Evolutionary conservation across 1,140 invertebrate species (phyloP), one percentile per base, ranked within the genome.

Genomic region (Drosophila bipectinata): DNA sequence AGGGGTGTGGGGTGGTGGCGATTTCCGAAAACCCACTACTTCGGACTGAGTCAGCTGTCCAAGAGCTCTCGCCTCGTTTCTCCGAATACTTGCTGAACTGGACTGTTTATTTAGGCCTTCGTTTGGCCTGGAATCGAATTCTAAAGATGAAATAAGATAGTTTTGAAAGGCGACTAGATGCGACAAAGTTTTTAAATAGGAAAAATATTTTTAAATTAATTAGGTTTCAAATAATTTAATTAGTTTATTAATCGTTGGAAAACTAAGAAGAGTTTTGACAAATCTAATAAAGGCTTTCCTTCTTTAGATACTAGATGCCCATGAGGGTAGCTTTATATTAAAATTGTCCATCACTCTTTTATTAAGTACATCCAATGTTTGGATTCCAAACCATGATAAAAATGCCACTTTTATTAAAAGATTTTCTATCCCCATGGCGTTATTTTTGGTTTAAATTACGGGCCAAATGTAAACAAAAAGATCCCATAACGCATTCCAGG

Each of bases 61-160:
- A 69, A 44, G 54, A 47, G 21, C 30, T 67, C 14, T 56, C 49
- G 63, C 9, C 32, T 18, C 24, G 41, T 32, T 69, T 69, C 66
- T 21, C 21, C n/a, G 63, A 69, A 69, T 57, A 47, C 7, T 57
- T 4, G 15, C 15, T 15, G 41, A 44, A 9, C 18, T 44, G 4
- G 14, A 18, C 7, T 49, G 52, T 69, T 69, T 69, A 12, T 49
- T 69, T 49, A 49, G 15, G 8, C 41, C 24, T 24, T 14, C 18
- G 45, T 30, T 51, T 67, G 41, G 26, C 15, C 49, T 51, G 63
- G 28, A 52, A 64, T 64, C 60, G 47, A 21, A 24, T 64, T 37
- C 30, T 32, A 9, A n/a, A 32, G 26, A 24, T 14, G 26, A 64
- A 7, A 18, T 12, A 5, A 34, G 37, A 15, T 24, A 39, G 32